Evolutionary conservation across 2,113 vertebrate genomes (phyloP).

Genomic region (Ceyx melanurus): DNA sequence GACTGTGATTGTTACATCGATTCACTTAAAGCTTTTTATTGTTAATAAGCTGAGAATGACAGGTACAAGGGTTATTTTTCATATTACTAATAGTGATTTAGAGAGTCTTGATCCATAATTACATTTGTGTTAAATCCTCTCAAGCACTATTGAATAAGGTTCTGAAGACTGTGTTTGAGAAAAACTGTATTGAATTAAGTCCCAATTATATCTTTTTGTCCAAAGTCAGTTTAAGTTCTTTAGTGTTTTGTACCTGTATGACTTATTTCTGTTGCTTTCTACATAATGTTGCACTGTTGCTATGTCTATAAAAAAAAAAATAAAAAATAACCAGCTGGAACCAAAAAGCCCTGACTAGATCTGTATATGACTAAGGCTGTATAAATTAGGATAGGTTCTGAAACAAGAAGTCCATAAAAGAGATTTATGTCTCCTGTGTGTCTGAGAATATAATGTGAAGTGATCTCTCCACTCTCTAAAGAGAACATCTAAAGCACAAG

Average conservation of each 20-base stretch:
- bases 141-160: not conserved
- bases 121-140: not conserved
- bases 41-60: slow-evolving; percentile 6
- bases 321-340: not conserved
- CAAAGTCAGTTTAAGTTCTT: not conserved
- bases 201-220: not conserved
- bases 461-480: not conserved
- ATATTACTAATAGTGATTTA: not conserved
- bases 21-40: not conserved
- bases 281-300: not conserved
- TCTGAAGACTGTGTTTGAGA: not conserved
- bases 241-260: not conserved
- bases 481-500: not conserved
- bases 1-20: not conserved
- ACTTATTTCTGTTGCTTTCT: not conserved
- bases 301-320: not conserved
- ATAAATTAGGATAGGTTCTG: not conserved
- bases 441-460: not conserved
- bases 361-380: not conserved
- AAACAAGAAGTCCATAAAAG: not conserved
- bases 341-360: not conserved
- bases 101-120: not conserved
- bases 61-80: not conserved
- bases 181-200: not conserved
- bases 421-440: not conserved